phyloP scores from a whole-genome alignment of 1,140 invertebrate species.

The Aphaenogaster floridana region DNA sequence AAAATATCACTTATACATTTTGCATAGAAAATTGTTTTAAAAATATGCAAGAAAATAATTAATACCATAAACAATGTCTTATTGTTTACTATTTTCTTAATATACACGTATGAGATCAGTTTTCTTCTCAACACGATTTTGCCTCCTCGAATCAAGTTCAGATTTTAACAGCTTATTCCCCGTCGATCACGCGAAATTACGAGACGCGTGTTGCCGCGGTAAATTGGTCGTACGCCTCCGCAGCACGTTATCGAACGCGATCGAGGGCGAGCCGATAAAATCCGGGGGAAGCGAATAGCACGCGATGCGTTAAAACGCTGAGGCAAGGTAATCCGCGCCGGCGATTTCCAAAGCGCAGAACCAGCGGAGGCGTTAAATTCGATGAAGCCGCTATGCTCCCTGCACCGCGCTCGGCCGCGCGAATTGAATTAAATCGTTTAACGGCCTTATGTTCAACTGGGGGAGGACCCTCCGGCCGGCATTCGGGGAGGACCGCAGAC shows the following conservation, averaged over 20 bases:
- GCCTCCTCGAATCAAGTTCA: not conserved
- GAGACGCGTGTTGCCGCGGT: not conserved
- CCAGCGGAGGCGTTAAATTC: slow-evolving; percentile 84
- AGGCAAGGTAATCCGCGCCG: slow-evolving; percentile 69
- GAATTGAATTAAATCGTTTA: slow-evolving; percentile 87
- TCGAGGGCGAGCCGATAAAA: not conserved
- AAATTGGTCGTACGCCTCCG: not conserved
- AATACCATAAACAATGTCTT: not conserved
- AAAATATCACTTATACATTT: not conserved
- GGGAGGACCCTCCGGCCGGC: slow-evolving; percentile 81
- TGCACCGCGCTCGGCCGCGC: slow-evolving; percentile 60
- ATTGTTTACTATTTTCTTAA: not conserved
- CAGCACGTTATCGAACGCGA: slow-evolving; percentile 15
- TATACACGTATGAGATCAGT: not conserved
- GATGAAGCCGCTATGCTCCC: slow-evolving; percentile 66
- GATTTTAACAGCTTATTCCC: slow-evolving; percentile 26
- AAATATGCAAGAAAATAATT: not conserved
- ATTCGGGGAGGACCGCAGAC: slow-evolving; percentile 83
- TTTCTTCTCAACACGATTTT: not conserved
- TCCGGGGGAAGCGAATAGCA: slow-evolving; percentile 15
- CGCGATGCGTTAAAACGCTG: slow-evolving; percentile 70
- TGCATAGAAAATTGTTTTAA: not conserved
- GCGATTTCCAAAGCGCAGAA: slow-evolving; percentile 73
- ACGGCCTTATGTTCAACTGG: slow-evolving; percentile 84
- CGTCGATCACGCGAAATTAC: slow-evolving; percentile 41